Evolutionary conservation across 2,797 vertebrate species (phyloP).

Genomic region (Enteromius unitaeniatus): DNA sequence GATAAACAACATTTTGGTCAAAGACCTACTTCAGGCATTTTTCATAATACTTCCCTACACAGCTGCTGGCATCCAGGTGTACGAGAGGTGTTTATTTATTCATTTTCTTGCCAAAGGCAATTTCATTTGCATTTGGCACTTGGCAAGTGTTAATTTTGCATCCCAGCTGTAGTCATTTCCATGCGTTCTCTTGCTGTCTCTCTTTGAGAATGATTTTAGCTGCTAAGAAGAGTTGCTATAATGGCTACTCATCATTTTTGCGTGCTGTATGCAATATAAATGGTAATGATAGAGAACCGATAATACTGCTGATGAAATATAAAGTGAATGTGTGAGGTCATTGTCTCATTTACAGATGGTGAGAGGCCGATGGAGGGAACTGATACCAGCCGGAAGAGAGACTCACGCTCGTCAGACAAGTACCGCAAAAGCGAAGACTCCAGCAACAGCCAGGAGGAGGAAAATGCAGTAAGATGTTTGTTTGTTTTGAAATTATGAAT

Average conservation of each 20-base stretch:
- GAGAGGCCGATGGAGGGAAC: slow-evolving; percentile 86
- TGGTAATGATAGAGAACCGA: slow-evolving; percentile 24
- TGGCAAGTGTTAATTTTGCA: slow-evolving; percentile 29
- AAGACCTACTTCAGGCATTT: slow-evolving; percentile 13
- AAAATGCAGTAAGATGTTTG: slow-evolving; percentile 77
- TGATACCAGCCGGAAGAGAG: slow-evolving; percentile 78
- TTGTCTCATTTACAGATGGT: slow-evolving; percentile 79
- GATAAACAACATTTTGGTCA: slow-evolving; percentile 11
- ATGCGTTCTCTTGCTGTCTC: not conserved
- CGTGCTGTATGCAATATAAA: slow-evolving; percentile 24
- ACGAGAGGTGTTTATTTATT: slow-evolving; percentile 11
- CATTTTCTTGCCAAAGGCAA: slow-evolving; percentile 11
- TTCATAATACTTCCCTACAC: slow-evolving; percentile 10
- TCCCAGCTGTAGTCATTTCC: slow-evolving; percentile 7
- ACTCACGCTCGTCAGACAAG: slow-evolving; percentile 66
- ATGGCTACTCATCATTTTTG: not conserved
- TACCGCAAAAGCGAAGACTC: slow-evolving; percentile 82
- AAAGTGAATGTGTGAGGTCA: slow-evolving; percentile 50
- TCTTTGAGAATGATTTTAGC: not conserved
- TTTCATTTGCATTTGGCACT: slow-evolving; percentile 26
- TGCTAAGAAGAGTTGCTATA: not conserved
- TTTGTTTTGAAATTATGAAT: not conserved
- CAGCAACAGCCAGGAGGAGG: slow-evolving; percentile 91
- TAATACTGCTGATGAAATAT: slow-evolving; percentile 4
- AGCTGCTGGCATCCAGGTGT: slow-evolving; percentile 15